A percentile compares a stretch with the other conserved stretches of the same genome.
Evolutionary conservation across 2,797 vertebrate species (phyloP).

Genomic region (Potorous gilbertii): DNA sequence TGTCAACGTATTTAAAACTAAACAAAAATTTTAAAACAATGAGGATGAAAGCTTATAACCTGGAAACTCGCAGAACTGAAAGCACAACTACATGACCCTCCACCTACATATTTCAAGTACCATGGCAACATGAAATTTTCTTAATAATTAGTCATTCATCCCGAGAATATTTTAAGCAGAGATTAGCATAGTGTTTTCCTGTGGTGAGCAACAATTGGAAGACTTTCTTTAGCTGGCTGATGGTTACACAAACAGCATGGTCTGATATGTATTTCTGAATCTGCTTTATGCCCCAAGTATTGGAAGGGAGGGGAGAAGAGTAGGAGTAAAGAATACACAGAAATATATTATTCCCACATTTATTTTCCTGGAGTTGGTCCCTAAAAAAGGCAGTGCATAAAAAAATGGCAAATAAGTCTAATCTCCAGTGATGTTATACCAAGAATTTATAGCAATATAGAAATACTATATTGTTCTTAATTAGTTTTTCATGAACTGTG

Average conservation of each 20-base stretch:
- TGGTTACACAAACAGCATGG: background rate
- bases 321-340: rapidly evolving
- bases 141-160: slow-evolving; percentile 75
- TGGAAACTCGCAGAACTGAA: slow-evolving; percentile 69
- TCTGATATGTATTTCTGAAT: slow-evolving; percentile 21
- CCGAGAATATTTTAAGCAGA: slow-evolving; percentile 71
- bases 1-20: slow-evolving; percentile 24
- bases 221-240: slow-evolving; percentile 10
- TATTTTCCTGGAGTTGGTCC: background rate
- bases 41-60: slow-evolving; percentile 49
- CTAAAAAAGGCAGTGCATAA: background rate
- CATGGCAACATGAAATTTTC: slow-evolving; percentile 79
- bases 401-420: background rate
- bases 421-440: background rate
- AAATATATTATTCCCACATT: background rate
- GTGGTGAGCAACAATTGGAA: slow-evolving; percentile 27
- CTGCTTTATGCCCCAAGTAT: background rate
- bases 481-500: background rate
- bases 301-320: background rate
- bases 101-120: slow-evolving; percentile 71
- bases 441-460: background rate
- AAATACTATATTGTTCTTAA: background rate
- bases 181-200: slow-evolving; percentile 61
- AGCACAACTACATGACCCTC: slow-evolving; percentile 71
- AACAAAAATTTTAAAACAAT: slow-evolving; percentile 53